Percentiles rank a stretch among this genome's conserved stretches.
Evolutionary conservation across 2,113 vertebrate species (phyloP).

Genomic region (Saguinus midas): DNA sequence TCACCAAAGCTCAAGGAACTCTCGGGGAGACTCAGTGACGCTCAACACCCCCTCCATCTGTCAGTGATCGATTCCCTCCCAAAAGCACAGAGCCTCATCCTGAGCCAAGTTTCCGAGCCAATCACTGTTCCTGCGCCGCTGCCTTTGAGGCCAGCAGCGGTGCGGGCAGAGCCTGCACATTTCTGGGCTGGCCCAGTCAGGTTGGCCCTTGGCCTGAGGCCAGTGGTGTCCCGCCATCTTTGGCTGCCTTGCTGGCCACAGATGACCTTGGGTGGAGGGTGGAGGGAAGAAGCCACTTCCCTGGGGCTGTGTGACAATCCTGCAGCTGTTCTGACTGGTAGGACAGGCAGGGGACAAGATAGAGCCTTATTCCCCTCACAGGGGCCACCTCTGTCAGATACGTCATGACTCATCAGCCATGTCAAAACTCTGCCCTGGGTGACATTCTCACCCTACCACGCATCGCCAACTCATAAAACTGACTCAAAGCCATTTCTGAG

Average conservation of each 20-base stretch:
- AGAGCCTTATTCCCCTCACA: accelerated
- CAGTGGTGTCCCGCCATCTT: accelerated
- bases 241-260: accelerated
- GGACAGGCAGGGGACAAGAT: accelerated
- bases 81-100: neutral
- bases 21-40: neutral
- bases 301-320: accelerated
- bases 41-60: neutral
- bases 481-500: neutral
- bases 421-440: accelerated
- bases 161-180: accelerated
- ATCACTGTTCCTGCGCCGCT: accelerated
- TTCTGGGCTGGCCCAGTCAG: accelerated
- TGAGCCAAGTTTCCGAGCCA: neutral
- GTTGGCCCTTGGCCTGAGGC: neutral
- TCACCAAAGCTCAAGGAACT: neutral
- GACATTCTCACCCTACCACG: accelerated
- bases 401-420: neutral
- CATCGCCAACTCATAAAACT: accelerated
- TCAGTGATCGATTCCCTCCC: neutral
- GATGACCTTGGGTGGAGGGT: neutral
- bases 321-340: neutral
- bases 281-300: neutral
- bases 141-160: neutral
- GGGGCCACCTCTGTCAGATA: neutral